Percentiles rank a stretch among this genome's conserved stretches.
Evolutionary conservation across 2,797 vertebrate species (phyloP).

Genomic region (Protosalanx chinensis): DNA sequence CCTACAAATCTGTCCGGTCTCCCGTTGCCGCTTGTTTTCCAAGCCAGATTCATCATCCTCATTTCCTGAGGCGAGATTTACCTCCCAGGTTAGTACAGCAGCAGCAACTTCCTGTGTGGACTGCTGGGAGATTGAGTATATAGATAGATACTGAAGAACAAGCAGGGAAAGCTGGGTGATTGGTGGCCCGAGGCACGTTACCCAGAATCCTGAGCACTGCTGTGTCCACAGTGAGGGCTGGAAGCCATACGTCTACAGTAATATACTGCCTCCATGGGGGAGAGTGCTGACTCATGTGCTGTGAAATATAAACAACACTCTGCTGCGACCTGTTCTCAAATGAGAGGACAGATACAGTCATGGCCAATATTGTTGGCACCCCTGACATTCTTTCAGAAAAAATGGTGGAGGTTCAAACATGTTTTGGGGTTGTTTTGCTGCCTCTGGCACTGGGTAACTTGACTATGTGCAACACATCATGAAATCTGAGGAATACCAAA

Average conservation of each 20-base stretch:
- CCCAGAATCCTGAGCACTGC: neutral
- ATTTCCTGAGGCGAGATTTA: neutral
- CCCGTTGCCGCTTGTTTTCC: neutral
- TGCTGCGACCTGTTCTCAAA: neutral
- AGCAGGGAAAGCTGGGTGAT: neutral
- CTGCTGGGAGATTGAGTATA: conserved; percentile 3
- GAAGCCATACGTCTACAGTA: conserved; percentile 13
- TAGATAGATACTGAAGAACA: neutral
- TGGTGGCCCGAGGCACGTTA: neutral
- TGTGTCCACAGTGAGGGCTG: neutral
- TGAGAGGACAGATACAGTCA: too few relatives aligned
- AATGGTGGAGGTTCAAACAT: too few relatives aligned
- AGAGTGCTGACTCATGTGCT: conserved; percentile 24
- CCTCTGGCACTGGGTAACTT: too few relatives aligned
- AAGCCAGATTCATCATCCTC: neutral
- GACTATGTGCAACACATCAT: too few relatives aligned
- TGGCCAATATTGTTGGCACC: too few relatives aligned
- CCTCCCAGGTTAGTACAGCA: neutral
- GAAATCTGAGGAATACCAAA: too few relatives aligned
- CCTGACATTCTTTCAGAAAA: too few relatives aligned
- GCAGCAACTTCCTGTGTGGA: neutral
- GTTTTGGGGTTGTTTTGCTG: too few relatives aligned
- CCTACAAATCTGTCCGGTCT: neutral
- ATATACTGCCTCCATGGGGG: conserved; percentile 19
- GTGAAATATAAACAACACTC: conserved; percentile 16